phyloP scores from a whole-genome alignment of 2,888 invertebrate species.

The Seira sanloemensis region DNA sequence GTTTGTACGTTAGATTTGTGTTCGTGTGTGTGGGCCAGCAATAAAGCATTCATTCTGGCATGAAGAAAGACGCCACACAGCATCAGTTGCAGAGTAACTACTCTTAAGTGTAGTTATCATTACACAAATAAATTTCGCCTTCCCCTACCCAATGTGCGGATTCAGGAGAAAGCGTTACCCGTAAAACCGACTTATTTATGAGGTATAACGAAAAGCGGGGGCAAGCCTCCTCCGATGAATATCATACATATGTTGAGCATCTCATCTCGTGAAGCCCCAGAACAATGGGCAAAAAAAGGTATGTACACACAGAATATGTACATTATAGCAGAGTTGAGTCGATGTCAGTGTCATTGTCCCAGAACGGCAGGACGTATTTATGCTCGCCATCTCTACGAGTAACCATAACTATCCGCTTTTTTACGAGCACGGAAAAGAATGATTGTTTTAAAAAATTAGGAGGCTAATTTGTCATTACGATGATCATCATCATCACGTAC shows the following conservation, averaged over 20 bases:
- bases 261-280: not conserved
- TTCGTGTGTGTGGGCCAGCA: not conserved
- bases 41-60: conserved; percentile 44
- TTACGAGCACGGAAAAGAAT: too few relatives aligned
- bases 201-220: conserved; percentile 1
- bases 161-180: conserved; percentile 48
- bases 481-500: too few relatives aligned
- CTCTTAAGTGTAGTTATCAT: conserved; percentile 53
- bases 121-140: conserved; percentile 54
- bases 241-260: not conserved
- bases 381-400: conserved; percentile 36
- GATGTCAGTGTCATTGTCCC: conserved; percentile 49
- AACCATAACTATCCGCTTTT: conserved; percentile 33
- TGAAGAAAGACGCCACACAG: conserved; percentile 50
- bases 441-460: conserved; percentile 57
- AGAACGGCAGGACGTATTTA: conserved; percentile 48
- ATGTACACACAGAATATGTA: conserved; percentile 5
- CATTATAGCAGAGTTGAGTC: not conserved
- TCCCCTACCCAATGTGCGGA: conserved; percentile 46
- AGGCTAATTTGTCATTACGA: conserved; percentile 45
- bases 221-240: not conserved
- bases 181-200: conserved; percentile 48
- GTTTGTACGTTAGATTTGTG: too few relatives aligned
- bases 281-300: not conserved
- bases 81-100: conserved; percentile 51